Evolutionary conservation across 2,113 vertebrate species (phyloP).

Genomic region (Verasper variegatus): DNA sequence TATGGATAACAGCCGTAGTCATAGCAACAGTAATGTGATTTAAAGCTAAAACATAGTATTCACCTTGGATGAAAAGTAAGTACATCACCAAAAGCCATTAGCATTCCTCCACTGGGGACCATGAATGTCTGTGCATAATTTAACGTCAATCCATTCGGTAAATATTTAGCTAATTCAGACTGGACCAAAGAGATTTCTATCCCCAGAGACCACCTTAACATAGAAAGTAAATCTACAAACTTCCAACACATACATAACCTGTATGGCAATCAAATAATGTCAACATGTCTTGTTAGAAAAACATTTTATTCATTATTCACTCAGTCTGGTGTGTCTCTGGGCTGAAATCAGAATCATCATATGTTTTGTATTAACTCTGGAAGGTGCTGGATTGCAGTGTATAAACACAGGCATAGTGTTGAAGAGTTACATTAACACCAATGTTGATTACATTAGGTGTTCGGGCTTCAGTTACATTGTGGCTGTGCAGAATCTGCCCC

Average conservation of each 20-base stretch:
- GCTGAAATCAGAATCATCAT: neutral
- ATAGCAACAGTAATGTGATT: too few species aligned
- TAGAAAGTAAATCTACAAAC: too few species aligned
- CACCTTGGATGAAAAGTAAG: too few species aligned
- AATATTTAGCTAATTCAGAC: too few species aligned
- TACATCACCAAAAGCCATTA: too few species aligned
- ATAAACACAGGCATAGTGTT: conserved; percentile 9
- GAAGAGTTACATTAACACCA: conserved; percentile 10
- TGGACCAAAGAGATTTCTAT: neutral
- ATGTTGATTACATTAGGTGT: conserved; percentile 1
- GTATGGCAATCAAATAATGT: neutral
- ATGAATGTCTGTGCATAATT: too few species aligned
- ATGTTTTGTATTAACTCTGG: conserved; percentile 1
- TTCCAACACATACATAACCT: neutral
- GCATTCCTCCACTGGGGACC: too few species aligned
- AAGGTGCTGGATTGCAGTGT: conserved; percentile 12
- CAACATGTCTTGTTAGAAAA: neutral
- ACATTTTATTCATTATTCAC: neutral
- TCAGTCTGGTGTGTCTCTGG: neutral
- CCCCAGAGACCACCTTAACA: neutral
- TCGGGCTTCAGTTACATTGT: neutral
- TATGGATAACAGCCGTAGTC: too few species aligned
- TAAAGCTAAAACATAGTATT: too few species aligned
- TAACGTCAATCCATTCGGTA: too few species aligned
- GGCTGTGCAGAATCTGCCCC: neutral